Base-by-base conservation (phyloP, 2,797 vertebrate species). In the Melanotaenia trifasciata region DNA sequence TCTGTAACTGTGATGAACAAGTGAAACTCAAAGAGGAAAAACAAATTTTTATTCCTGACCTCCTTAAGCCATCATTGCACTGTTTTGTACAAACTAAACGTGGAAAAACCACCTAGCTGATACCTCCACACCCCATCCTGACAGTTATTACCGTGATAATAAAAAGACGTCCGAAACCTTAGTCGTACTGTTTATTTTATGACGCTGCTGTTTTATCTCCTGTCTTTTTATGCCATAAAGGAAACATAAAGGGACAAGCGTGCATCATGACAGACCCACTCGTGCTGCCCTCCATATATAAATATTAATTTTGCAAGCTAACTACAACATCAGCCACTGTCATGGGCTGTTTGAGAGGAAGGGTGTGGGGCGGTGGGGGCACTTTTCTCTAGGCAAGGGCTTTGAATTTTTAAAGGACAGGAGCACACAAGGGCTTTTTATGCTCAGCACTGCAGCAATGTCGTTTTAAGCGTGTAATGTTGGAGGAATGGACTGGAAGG, bases 401-500 rank as follows among this genome's bases (percentile, higher is more conserved):
- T 94, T 94, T 94, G 91, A 88, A 92, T 93, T 93, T 94, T 91
- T 92, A 88, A 91, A 91, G 82, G 82, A 92, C 87, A 84, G 89
- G 90, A 90, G 90, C 89, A 90, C 90, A 93, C 89, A 95, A 94
- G 93, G 94, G 94, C 93, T 95, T 95, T 91, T 87, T 90, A 89
- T 76, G 91, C 88, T 91, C 88, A 74, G 75, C 77, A 67, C 79
- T 86, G 84, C 81, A 70, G 88, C 76, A 63, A 63, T 58, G 60
- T 83, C 51, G 61, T 87, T 79, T 74, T 72, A 64, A 82, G 78
- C 84, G 79, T 86, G 85, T 82, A 68, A 68, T 61, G 71, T 73
- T n/a, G 63, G 67, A 72, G 65, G n/a, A 58, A 28, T 58, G 64
- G 63, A 72, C 32, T 74, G 70, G 64, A 66, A 58, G 78, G 70